Evolutionary conservation across 2,113 vertebrate species (phyloP).

Genomic region (Nicator chloris): DNA sequence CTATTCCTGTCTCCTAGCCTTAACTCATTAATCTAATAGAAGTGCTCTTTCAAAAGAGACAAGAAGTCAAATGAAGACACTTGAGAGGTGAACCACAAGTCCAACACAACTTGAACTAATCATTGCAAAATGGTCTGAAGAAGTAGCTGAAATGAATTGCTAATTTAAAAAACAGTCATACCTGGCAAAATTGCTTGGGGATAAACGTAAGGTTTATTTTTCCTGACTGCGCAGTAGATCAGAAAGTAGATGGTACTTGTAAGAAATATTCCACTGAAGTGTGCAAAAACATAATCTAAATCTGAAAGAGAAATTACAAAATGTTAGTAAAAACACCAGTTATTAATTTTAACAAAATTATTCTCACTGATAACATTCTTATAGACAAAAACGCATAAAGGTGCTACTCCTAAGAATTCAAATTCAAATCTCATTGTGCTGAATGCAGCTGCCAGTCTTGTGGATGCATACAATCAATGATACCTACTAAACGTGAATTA

Average conservation of each 20-base stretch:
- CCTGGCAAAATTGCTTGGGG: conserved; percentile 85
- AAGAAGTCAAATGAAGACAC: neutral
- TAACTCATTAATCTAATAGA: neutral
- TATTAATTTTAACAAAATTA: neutral
- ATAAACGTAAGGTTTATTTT: conserved; percentile 81
- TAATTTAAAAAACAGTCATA: conserved; percentile 35
- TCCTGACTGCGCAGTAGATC: conserved; percentile 82
- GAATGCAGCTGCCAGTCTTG: neutral
- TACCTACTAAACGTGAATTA: neutral
- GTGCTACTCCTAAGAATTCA: neutral
- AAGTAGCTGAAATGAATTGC: neutral
- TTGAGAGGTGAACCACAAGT: neutral
- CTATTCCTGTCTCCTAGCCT: neutral
- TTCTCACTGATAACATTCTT: neutral
- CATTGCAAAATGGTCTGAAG: neutral
- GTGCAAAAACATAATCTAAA: conserved; percentile 87
- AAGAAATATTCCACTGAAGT: conserved; percentile 85
- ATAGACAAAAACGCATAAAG: accelerated
- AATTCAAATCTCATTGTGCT: neutral
- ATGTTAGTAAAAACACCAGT: neutral
- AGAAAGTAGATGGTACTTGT: conserved; percentile 86
- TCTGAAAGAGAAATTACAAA: conserved; percentile 72
- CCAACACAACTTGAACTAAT: neutral
- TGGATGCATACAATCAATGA: neutral
- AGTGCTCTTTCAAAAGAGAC: neutral